These are phyloP conservation scores for Abrostola tripartita DNA, from an alignment of 2,888 invertebrate species.

Conservation along the genomic window DNA sequence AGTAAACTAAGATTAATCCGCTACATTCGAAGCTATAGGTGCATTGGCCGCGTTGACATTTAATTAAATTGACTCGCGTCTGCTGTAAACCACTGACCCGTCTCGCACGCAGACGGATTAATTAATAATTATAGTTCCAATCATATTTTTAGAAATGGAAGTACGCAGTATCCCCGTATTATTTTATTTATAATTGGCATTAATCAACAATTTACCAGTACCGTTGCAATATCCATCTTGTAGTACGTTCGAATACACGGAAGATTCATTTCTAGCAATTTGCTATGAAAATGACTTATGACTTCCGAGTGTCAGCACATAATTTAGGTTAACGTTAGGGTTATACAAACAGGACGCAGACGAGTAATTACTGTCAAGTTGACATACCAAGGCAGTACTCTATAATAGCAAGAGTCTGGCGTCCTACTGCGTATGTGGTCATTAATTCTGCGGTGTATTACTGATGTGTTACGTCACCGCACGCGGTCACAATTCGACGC, in stretches of 20 bases:
- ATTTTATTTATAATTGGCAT: conserved; percentile 6
- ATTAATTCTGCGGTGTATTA: conserved; percentile 50
- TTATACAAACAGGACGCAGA: conserved; percentile 47
- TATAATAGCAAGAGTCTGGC: conserved; percentile 41
- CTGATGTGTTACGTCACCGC: conserved; percentile 50
- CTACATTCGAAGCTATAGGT: conserved; percentile 65
- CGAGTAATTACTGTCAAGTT: conserved; percentile 46
- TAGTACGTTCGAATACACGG: conserved; percentile 12
- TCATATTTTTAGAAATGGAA: conserved; percentile 28
- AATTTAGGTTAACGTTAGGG: conserved; percentile 48
- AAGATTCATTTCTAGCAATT: conserved; percentile 48
- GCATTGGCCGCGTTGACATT: conserved; percentile 80
- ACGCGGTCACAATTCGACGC: conserved; percentile 32
- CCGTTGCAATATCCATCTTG: conserved; percentile 13
- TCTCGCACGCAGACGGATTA: conserved; percentile 36
- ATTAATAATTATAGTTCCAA: conserved; percentile 29
- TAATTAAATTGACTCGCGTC: conserved; percentile 79
- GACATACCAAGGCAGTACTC: conserved; percentile 32
- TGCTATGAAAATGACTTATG: conserved; percentile 49
- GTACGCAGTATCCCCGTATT: background rate
- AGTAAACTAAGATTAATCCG: conserved; percentile 72
- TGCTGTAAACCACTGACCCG: conserved; percentile 71
- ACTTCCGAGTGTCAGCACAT: conserved; percentile 51
- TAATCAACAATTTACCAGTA: conserved; percentile 28
- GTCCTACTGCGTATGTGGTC: conserved; percentile 41